A percentile compares a stretch with the other conserved stretches of the same genome.
phyloP scores from a whole-genome alignment of 2,888 invertebrate genomes.

The Epiblema foenella region DNA sequence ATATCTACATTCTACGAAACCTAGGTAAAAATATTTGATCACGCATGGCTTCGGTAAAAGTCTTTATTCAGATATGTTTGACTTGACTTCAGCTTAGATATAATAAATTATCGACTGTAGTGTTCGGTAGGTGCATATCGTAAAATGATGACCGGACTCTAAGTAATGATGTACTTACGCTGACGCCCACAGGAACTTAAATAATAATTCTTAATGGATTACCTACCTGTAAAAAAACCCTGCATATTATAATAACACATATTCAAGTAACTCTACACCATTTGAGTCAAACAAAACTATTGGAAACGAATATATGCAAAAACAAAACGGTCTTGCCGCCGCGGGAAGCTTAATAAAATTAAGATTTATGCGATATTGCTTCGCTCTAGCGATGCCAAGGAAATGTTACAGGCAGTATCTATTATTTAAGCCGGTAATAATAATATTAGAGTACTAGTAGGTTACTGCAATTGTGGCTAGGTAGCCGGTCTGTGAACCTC shows the following conservation, averaged over 20 bases:
- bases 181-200: constrained; percentile 24
- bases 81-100: too few species aligned
- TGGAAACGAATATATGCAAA: constrained; percentile 43
- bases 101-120: too few species aligned
- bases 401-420: constrained; percentile 54
- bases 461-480: constrained; percentile 29
- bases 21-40: too few species aligned
- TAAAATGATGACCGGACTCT: constrained; percentile 1
- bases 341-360: constrained; percentile 42
- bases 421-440: constrained; percentile 61
- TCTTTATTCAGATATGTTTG: too few species aligned
- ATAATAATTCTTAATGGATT: constrained; percentile 17
- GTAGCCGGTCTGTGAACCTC: constrained; percentile 51
- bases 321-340: constrained; percentile 39
- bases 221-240: neutral
- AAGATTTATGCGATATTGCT: constrained; percentile 39
- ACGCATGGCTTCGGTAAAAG: too few species aligned
- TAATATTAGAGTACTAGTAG: constrained; percentile 51
- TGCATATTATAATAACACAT: constrained; percentile 12
- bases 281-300: constrained; percentile 30
- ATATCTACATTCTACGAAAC: too few species aligned
- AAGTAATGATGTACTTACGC: constrained; percentile 1
- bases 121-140: too few species aligned
- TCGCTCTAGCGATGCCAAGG: constrained; percentile 34
- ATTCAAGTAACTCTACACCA: constrained; percentile 37